Percentiles rank a stretch among this genome's conserved stretches.
phyloP scores from a whole-genome alignment of 1,140 invertebrate species.

The Micrasema longulum region DNA sequence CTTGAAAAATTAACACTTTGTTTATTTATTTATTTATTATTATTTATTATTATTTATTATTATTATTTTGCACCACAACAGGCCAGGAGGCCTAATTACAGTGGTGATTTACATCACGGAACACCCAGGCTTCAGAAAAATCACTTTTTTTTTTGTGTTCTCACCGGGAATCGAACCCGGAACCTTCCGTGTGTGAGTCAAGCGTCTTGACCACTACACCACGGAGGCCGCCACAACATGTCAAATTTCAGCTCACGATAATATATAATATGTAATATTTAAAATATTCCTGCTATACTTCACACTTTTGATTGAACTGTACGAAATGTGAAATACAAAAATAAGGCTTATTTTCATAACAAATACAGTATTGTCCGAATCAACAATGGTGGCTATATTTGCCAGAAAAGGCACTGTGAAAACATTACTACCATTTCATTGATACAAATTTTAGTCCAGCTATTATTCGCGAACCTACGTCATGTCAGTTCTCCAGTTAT shows the following conservation, averaged over 20 bases:
- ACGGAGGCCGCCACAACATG: no score
- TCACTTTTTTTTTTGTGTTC: no score
- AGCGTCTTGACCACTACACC: no score
- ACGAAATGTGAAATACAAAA: constrained; percentile 25
- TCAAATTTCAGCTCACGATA: neutral
- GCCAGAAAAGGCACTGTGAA: constrained; percentile 38
- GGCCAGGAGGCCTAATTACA: no score
- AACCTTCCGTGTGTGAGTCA: no score
- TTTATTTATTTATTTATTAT: neutral
- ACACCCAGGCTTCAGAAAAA: no score
- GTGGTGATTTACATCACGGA: no score
- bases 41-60: neutral
- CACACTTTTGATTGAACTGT: constrained; percentile 4
- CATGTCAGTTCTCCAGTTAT: constrained; percentile 22
- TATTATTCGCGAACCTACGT: constrained; percentile 28
- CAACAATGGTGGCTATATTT: constrained; percentile 26
- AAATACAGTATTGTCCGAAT: constrained; percentile 33
- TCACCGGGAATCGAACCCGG: no score
- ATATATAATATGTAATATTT: neutral
- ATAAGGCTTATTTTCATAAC: constrained; percentile 41
- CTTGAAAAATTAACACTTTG: neutral
- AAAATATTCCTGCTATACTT: neutral
- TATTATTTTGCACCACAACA: no score
- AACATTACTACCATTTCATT: constrained; percentile 31
- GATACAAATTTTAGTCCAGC: no score